Conservation (phyloP, 23 tunicate genomes). For the Diplosoma virens region DNA sequence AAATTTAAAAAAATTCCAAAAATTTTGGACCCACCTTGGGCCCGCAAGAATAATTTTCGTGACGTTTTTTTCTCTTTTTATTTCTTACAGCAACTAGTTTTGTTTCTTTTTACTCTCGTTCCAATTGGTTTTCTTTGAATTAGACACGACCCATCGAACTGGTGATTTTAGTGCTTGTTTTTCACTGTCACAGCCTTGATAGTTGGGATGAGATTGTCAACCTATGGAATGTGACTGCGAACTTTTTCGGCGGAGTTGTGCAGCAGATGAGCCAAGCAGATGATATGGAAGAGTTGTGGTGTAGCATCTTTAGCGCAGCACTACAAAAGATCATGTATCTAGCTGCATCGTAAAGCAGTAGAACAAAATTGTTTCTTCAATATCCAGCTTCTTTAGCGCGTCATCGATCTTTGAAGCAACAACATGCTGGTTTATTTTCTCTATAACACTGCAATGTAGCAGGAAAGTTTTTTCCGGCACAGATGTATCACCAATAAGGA, state of each 20-base stretch:
- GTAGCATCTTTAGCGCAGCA: constrained; percentile 11
- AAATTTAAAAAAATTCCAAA: too few relatives aligned
- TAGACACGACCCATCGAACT: constrained; percentile 10
- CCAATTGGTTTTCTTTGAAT: too few relatives aligned
- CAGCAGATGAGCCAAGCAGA: too few relatives aligned
- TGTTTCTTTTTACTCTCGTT: too few relatives aligned
- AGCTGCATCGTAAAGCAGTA: background rate
- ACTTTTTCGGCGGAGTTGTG: too few relatives aligned
- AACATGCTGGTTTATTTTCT: too few relatives aligned
- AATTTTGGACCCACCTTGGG: too few relatives aligned
- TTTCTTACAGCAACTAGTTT: too few relatives aligned
- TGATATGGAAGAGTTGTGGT: background rate
- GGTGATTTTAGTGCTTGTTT: constrained; percentile 1
- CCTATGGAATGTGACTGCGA: too few relatives aligned
- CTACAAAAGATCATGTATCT: background rate
- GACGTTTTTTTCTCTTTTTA: too few relatives aligned
- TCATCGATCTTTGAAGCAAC: too few relatives aligned
- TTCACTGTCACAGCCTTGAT: constrained; percentile 32
- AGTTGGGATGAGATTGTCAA: constrained; percentile 22
- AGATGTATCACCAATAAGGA: background rate
- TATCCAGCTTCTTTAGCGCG: background rate
- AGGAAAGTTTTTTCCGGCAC: background rate
- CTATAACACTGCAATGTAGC: background rate
- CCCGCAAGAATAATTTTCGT: too few relatives aligned
- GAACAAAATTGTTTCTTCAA: background rate